Base-by-base conservation (phyloP, 37 sponge, comb jelly and placozoan species). In the Halichondria panicea region DNA sequence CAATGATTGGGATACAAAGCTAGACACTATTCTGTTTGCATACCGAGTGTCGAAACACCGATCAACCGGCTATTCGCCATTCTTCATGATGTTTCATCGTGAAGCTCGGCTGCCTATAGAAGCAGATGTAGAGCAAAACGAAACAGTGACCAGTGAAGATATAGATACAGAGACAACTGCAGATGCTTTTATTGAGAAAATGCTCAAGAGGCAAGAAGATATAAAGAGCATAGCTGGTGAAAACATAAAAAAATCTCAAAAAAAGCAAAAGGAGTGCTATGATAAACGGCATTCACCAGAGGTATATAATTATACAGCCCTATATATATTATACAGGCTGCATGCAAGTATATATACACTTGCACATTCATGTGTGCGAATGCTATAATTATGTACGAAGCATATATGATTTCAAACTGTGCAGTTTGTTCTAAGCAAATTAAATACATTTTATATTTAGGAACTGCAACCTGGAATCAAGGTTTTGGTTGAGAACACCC, bases 11-110 rank as follows among this genome's bases (percentile, higher is more conserved):
- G 82, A 81, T 65, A 12, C n/a, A 38, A 71, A 71, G 41, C 31
- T 80, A n/a, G 80, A 80, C 25, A 37, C 81, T 31, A 43, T 80
- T 27, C 58, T 81, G 25, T 58, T 72, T 67, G 73, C 35, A 33
- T 81, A 81, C 41, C 54, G 67, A 36, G 66, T 37, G 30, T 24
- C 82, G 25, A 63, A 73, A 57, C 82, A 81, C 11, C n/a, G 21
- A 30, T 42, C 67, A n/a, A 81, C 74, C 22, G 46, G 60, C 8
- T 73, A 64, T 41, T 81, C 82, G 22, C 82, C 82, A 3, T 73
- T 53, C 48, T 81, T 65, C 66, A 67, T 72, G 55, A 3, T 72
- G 31, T 56, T 42, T 52, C 43, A 72, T n/a, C 33, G 48, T 13
- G 33, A 81, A 37, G 22, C 60, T 24, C 37, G 56, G 25, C 63